phyloP scores from a whole-genome alignment of 2,888 invertebrate species.

The Drosophila acutilabella region DNA sequence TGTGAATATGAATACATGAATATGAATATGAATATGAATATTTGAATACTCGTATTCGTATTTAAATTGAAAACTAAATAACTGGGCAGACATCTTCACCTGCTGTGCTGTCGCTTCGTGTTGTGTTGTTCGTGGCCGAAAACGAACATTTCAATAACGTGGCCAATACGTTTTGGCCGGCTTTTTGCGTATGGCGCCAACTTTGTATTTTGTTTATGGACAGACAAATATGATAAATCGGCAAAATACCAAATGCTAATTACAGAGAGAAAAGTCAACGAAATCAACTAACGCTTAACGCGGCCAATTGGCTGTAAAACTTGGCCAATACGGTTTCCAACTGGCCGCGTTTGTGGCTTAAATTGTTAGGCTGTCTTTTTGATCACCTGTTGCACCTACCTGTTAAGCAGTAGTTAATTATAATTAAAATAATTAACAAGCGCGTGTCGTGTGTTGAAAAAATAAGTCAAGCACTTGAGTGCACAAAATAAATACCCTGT shows the following conservation, averaged over 20 bases:
- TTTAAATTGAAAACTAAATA: constrained; percentile 43
- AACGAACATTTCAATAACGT: constrained; percentile 30
- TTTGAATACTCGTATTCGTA: constrained; percentile 13
- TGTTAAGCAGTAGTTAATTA: constrained; percentile 19
- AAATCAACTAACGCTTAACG: constrained; percentile 39
- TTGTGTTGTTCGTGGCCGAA: constrained; percentile 23
- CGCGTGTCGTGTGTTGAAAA: constrained; percentile 28
- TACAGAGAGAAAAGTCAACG: constrained; percentile 39
- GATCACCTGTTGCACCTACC: constrained; percentile 20
- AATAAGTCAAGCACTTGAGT: constrained; percentile 8
- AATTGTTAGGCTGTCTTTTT: constrained; percentile 2
- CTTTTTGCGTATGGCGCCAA: constrained; percentile 45
- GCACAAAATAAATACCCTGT: constrained; percentile 9
- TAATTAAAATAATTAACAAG: constrained; percentile 35
- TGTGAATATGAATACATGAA: constrained; percentile 11
- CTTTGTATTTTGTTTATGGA: constrained; percentile 57
- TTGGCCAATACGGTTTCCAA: constrained; percentile 6
- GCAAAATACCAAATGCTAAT: constrained; percentile 66
- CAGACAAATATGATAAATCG: constrained; percentile 68
- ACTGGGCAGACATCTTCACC: constrained; percentile 75
- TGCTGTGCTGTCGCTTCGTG: constrained; percentile 49
- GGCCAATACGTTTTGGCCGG: constrained; percentile 47
- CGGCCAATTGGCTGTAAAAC: constrained; percentile 22
- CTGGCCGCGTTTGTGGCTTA: constrained; percentile 20
- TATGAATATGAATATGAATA: constrained; percentile 38